phyloP scores from a whole-genome alignment of 2,113 vertebrate species.

The Mandrillus leucophaeus region DNA sequence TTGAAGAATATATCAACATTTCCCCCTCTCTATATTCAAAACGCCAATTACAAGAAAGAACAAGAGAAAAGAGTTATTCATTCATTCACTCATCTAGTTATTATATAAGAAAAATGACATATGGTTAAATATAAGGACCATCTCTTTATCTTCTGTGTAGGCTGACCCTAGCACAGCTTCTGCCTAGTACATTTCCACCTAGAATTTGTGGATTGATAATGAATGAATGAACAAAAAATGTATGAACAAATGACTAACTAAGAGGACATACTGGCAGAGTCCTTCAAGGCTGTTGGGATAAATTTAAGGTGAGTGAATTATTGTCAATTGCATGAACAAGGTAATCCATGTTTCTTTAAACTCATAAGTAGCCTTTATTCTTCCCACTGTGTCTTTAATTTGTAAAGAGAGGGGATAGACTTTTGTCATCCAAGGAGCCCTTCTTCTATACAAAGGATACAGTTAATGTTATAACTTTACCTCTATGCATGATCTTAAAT shows the following conservation, averaged over 20 bases:
- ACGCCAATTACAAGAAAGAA: neutral
- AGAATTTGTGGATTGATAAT: neutral
- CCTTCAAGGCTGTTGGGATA: neutral
- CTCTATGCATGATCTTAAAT: neutral
- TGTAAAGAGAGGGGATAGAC: neutral
- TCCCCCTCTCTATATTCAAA: conserved; percentile 10
- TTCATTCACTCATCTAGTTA: neutral
- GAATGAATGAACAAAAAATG: neutral
- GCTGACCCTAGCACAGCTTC: neutral
- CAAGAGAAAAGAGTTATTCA: neutral
- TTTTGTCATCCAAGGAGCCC: neutral
- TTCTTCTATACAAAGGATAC: neutral
- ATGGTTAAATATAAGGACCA: neutral
- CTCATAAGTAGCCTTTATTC: neutral
- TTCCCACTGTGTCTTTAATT: neutral
- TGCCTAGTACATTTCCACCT: neutral
- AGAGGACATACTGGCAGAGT: neutral
- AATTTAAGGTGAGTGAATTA: neutral
- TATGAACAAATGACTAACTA: neutral
- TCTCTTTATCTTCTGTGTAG: neutral
- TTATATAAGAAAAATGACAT: neutral
- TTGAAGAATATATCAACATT: neutral
- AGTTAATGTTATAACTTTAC: neutral
- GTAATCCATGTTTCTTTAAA: conserved; percentile 1
- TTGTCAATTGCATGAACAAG: neutral